Evolutionary conservation across 2,797 vertebrate genomes (phyloP).

Genomic region (Mormyrus hasselquistii): DNA sequence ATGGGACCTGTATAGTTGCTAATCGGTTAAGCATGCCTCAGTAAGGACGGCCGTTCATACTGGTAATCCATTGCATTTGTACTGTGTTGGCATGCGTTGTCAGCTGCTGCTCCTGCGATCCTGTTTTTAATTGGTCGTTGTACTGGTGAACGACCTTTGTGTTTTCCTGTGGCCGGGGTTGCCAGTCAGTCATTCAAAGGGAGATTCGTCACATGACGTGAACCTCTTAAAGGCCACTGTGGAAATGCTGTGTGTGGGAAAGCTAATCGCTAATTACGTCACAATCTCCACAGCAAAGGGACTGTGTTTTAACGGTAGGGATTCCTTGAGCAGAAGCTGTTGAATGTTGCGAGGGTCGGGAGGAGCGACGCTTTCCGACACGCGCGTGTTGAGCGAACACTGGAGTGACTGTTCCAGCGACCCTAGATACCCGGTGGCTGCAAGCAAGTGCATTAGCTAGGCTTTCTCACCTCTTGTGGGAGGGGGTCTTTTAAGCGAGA

Average conservation of each 20-base stretch:
- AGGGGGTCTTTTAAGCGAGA: not conserved
- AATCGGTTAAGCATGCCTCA: not conserved
- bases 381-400: not conserved
- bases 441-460: not conserved
- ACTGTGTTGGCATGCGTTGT: conserved; percentile 16
- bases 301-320: conserved; percentile 15
- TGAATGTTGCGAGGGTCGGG: not conserved
- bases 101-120: not conserved
- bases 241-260: not conserved
- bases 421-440: not conserved
- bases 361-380: not conserved
- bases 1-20: not conserved
- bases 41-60: not conserved
- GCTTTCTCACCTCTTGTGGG: not conserved
- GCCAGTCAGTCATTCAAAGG: not conserved
- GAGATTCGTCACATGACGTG: not conserved
- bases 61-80: conserved; percentile 11
- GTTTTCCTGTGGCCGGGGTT: not conserved
- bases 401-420: not conserved
- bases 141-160: not conserved
- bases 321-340: not conserved
- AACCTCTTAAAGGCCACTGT: not conserved
- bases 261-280: conserved; percentile 14
- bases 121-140: not conserved
- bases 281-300: conserved; percentile 22